A percentile compares a stretch with the other conserved stretches of the same genome.
These are phyloP conservation scores for Pachyramphus minor DNA, from an alignment of 2,113 vertebrate genomes.

Conservation along the genomic window DNA sequence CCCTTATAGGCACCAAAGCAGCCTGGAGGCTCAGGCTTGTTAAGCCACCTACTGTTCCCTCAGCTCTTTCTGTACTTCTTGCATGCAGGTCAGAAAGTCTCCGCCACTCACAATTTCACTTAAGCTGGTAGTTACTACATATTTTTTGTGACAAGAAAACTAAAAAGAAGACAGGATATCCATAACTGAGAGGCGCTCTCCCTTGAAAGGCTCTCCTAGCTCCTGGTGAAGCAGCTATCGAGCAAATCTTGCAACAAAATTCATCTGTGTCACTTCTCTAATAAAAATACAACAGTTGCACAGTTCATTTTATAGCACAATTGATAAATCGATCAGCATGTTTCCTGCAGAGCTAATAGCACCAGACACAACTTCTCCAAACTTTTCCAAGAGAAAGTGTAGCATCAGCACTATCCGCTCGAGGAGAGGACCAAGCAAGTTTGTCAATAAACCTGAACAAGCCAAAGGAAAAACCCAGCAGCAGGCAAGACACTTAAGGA, in stretches of 20 bases:
- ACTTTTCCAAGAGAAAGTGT: neutral
- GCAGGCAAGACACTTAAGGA: neutral
- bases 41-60: neutral
- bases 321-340: neutral
- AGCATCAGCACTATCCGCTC: neutral
- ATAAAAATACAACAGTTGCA: conserved; percentile 41
- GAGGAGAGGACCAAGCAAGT: neutral
- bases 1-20: neutral
- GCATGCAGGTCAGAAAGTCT: neutral
- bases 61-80: neutral
- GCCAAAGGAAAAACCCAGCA: neutral
- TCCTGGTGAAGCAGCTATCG: neutral
- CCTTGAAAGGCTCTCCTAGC: neutral
- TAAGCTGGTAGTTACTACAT: neutral
- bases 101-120: neutral
- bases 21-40: neutral
- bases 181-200: neutral
- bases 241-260: conserved; percentile 6
- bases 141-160: conserved; percentile 20
- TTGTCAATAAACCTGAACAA: neutral
- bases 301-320: conserved; percentile 15
- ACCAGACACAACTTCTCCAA: neutral
- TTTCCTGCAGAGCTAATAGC: neutral
- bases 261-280: conserved; percentile 23
- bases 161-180: conserved; percentile 16